These are phyloP conservation scores for Myrmecophaga tridactyla DNA, from an alignment of 2,113 vertebrate genomes.

Conservation along the genomic window DNA sequence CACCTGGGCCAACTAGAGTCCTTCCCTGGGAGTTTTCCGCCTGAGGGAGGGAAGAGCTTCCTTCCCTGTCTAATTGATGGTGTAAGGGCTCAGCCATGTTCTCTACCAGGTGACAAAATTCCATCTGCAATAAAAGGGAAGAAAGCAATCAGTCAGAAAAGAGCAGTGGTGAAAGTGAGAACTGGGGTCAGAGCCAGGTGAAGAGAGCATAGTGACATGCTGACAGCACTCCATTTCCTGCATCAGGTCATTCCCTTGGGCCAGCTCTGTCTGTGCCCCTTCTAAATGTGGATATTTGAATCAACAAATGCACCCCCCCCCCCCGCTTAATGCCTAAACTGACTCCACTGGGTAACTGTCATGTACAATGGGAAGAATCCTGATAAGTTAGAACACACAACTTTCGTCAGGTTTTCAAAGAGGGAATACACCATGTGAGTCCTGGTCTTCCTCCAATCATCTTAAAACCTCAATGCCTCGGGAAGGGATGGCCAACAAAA, in stretches of 20 bases:
- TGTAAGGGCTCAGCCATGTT: background rate
- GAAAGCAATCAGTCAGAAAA: background rate
- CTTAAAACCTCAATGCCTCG: background rate
- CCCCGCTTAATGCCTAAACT: background rate
- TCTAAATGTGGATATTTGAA: background rate
- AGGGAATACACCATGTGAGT: background rate
- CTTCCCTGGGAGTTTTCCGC: background rate
- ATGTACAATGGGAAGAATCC: background rate
- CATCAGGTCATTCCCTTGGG: no score
- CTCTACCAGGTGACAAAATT: background rate
- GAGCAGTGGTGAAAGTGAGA: background rate
- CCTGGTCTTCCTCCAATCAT: background rate
- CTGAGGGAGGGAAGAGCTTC: background rate
- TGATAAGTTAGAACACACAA: background rate
- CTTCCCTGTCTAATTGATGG: background rate
- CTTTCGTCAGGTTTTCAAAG: background rate
- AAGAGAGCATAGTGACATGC: background rate
- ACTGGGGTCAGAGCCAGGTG: background rate
- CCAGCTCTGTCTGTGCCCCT: background rate
- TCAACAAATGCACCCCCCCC: background rate
- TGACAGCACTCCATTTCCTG: no score
- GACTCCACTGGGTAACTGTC: background rate
- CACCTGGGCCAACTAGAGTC: background rate
- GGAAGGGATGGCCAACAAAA: background rate
- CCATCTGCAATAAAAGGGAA: background rate